phyloP scores from a whole-genome alignment of 2,113 vertebrate species.

The Oxyura jamaicensis region DNA sequence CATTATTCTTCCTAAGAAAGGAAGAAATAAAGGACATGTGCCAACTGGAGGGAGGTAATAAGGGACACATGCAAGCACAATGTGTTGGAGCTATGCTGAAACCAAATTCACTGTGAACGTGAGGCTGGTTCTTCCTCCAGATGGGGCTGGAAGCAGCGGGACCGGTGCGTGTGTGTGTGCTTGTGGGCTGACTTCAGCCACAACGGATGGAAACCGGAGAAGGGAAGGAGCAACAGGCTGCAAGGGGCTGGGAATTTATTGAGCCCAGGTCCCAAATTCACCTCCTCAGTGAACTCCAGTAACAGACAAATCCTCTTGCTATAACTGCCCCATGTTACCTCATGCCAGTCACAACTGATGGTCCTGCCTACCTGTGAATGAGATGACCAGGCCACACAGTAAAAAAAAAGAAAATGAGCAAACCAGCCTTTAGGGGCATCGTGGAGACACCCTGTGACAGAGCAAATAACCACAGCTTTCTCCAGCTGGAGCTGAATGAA shows the following conservation, averaged over 20 bases:
- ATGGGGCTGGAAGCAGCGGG: background rate
- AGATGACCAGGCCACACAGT: no score
- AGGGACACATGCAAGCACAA: constrained; percentile 9
- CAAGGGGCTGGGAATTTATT: background rate
- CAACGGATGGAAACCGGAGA: background rate
- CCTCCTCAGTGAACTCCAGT: background rate
- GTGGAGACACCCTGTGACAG: background rate
- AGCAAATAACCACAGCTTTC: background rate
- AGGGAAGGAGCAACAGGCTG: background rate
- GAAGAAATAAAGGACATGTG: background rate
- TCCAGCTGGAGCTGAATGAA: background rate
- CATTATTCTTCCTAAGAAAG: background rate
- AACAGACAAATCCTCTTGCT: background rate
- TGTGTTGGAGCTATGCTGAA: background rate
- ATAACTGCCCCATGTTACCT: fast-evolving
- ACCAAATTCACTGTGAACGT: background rate
- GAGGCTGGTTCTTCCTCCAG: background rate
- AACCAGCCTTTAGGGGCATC: background rate
- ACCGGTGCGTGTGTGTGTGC: background rate
- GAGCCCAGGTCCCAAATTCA: background rate
- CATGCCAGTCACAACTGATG: background rate
- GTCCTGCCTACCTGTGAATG: background rate
- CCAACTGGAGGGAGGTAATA: background rate
- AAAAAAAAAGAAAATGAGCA: background rate
- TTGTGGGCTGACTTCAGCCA: background rate